Conservation (phyloP, 2,888 invertebrate genomes). For the Parapristionchus giblindavisi region DNA sequence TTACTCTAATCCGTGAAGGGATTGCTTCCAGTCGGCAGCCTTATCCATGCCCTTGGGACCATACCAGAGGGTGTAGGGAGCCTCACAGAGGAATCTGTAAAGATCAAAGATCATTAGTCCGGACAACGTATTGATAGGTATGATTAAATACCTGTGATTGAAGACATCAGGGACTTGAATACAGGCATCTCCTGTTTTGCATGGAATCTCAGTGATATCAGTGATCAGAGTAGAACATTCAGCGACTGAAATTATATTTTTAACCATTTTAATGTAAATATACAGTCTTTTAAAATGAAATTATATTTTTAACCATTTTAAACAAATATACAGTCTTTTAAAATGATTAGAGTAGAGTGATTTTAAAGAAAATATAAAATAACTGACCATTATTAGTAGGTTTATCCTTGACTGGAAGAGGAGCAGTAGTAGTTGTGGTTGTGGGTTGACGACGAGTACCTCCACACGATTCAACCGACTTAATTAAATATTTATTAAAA, state of each 20-base stretch:
- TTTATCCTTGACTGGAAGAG: not conserved
- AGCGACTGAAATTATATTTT: not conserved
- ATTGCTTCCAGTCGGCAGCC: constrained; percentile 13
- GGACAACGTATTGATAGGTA: not conserved
- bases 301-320: not conserved
- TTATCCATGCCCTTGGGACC: constrained; percentile 19
- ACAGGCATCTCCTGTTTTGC: constrained; percentile 4
- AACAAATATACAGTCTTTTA: not conserved
- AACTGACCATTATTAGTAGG: not conserved
- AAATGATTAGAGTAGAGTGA: not conserved
- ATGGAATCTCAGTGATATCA: not conserved
- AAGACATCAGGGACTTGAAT: constrained; percentile 1
- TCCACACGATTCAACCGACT: constrained; percentile 32
- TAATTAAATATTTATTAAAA: not conserved
- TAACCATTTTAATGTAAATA: not conserved
- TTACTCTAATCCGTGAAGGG: constrained; percentile 11
- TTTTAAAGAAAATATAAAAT: not conserved
- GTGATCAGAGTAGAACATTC: constrained; percentile 11
- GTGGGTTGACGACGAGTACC: constrained; percentile 8
- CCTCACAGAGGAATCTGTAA: constrained; percentile 18
- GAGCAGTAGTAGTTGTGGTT: not conserved
- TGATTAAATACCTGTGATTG: constrained; percentile 11
- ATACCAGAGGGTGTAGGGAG: constrained; percentile 31
- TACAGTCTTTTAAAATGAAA: not conserved
- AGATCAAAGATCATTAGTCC: too few relatives aligned